Evolutionary conservation across 2,797 vertebrate genomes (phyloP).

Genomic region (Gallinago nigripennis): DNA sequence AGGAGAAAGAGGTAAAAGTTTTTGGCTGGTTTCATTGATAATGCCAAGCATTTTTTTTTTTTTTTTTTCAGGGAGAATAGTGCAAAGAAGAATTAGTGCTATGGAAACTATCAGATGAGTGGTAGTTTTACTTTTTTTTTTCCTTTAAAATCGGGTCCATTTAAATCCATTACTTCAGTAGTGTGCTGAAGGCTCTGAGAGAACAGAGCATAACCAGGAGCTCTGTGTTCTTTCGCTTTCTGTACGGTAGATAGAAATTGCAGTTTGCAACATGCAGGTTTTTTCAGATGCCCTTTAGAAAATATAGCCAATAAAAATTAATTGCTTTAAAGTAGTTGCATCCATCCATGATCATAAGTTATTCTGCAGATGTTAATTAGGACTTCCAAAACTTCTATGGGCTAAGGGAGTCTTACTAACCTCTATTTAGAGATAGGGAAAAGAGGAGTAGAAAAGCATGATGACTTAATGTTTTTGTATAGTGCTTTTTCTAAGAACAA

Average conservation of each 20-base stretch:
- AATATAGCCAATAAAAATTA: not conserved
- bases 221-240: not conserved
- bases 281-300: not conserved
- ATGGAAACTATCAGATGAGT: not conserved
- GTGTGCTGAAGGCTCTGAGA: not conserved
- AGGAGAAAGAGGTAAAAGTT: not conserved
- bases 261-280: not conserved
- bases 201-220: not conserved
- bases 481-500: not conserved
- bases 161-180: not conserved
- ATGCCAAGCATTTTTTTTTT: not conserved
- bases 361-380: not conserved
- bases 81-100: not conserved
- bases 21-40: not conserved
- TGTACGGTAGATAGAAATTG: not conserved
- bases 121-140: not conserved
- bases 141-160: not conserved
- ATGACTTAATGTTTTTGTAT: not conserved
- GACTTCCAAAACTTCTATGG: not conserved
- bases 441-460: not conserved
- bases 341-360: not conserved
- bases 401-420: not conserved
- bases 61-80: not conserved
- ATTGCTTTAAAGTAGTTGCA: not conserved
- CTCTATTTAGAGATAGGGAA: not conserved